These are phyloP conservation scores for Melikaiella ostensackeni DNA, from an alignment of 2,888 invertebrate species.

Conservation along the genomic window DNA sequence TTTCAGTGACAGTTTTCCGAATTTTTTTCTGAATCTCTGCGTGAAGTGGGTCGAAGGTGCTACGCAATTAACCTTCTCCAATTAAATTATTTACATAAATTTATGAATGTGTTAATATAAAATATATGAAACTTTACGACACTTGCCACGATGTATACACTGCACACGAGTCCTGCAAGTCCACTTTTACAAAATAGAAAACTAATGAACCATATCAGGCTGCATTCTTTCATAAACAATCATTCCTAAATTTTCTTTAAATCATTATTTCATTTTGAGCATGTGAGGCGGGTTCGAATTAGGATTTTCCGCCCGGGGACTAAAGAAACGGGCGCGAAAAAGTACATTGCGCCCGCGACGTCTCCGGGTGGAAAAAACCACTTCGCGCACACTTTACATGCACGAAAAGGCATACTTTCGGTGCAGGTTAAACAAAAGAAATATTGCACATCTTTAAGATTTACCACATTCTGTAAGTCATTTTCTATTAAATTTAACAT, in stretches of 20 bases:
- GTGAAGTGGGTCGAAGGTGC: constrained; percentile 70
- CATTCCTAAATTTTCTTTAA: neutral
- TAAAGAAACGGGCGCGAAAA: too few relatives aligned
- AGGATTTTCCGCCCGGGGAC: too few relatives aligned
- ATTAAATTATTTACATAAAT: neutral
- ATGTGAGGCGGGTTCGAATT: too few relatives aligned
- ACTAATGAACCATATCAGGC: neutral
- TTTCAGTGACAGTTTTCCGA: neutral
- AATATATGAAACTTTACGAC: neutral
- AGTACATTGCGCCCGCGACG: too few relatives aligned
- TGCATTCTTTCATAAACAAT: constrained; percentile 14
- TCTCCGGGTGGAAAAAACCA: too few relatives aligned
- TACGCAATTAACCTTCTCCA: constrained; percentile 52
- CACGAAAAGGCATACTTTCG: too few relatives aligned
- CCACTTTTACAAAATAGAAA: neutral
- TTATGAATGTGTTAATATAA: neutral
- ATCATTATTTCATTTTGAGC: neutral
- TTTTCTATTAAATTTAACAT: neutral
- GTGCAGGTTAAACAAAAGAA: too few relatives aligned
- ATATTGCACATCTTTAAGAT: neutral
- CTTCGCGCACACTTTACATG: too few relatives aligned
- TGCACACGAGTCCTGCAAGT: neutral
- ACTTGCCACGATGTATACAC: neutral
- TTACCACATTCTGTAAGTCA: neutral
- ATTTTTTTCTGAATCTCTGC: constrained; percentile 40